Evolutionary conservation across 2,888 invertebrate species (phyloP).

Genomic region (Eupithecia subfuscata): DNA sequence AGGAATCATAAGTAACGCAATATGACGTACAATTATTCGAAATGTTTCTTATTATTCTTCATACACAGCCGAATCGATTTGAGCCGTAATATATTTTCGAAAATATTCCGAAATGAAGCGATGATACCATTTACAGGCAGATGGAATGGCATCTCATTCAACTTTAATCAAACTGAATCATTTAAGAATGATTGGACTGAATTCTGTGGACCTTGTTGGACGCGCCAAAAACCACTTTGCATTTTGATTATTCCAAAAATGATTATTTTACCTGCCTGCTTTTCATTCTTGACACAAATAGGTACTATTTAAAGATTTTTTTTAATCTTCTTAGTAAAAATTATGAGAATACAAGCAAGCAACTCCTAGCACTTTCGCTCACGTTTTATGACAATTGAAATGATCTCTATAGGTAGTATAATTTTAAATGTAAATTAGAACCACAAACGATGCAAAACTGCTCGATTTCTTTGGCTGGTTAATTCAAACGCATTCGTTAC

Average conservation of each 20-base stretch:
- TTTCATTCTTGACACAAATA: conserved; percentile 41
- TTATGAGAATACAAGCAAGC: not conserved
- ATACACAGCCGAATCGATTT: conserved; percentile 16
- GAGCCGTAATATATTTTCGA: conserved; percentile 33
- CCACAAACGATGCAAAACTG: too few species aligned
- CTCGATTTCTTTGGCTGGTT: too few species aligned
- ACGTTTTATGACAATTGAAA: not conserved
- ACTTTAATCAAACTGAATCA: conserved; percentile 31
- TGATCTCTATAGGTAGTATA: too few species aligned
- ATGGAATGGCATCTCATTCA: conserved; percentile 34
- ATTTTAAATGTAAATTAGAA: too few species aligned
- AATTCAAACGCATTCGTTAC: too few species aligned
- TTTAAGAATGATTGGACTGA: conserved; percentile 39
- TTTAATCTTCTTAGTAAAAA: not conserved
- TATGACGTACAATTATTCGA: not conserved
- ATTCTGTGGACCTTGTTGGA: conserved; percentile 12
- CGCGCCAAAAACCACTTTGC: conserved; percentile 24
- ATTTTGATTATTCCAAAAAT: conserved; percentile 50
- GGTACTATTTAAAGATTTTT: not conserved
- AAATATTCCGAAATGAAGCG: conserved; percentile 24
- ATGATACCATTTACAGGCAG: conserved; percentile 30
- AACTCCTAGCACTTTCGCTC: not conserved
- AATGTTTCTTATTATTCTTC: not conserved
- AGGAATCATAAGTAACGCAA: not conserved
- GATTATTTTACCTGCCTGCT: conserved; percentile 22